These are phyloP conservation scores for Diadophis punctatus DNA, from an alignment of 2,113 vertebrate genomes.

Conservation along the genomic window DNA sequence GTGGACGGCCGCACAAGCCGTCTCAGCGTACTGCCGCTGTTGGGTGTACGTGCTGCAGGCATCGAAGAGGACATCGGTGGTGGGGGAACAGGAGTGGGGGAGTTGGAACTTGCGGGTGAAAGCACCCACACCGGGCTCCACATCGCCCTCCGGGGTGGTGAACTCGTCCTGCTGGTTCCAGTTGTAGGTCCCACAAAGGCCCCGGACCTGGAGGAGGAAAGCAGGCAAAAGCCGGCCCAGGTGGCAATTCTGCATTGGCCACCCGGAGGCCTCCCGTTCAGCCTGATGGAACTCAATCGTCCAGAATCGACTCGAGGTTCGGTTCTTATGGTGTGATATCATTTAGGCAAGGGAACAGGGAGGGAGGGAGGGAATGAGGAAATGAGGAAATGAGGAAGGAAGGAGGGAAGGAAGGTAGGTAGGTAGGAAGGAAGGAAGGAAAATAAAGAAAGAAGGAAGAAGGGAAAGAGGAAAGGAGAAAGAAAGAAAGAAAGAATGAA, in stretches of 20 bases:
- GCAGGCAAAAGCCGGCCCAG: background rate
- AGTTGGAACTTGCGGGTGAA: conserved; percentile 77
- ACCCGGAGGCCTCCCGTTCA: too few species aligned
- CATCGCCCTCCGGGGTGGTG: conserved; percentile 80
- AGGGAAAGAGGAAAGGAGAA: too few species aligned
- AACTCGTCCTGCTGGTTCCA: conserved; percentile 90
- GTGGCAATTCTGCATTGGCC: rapidly evolving
- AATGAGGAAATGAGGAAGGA: too few species aligned
- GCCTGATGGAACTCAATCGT: too few species aligned
- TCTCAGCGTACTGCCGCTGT: conserved; percentile 67
- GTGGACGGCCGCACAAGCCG: conserved; percentile 72
- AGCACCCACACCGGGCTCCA: conserved; percentile 72
- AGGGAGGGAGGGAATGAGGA: too few species aligned
- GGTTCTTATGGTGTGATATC: too few species aligned
- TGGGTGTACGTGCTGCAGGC: conserved; percentile 74
- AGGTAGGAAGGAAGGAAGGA: too few species aligned
- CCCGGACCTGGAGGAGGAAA: conserved; percentile 76
- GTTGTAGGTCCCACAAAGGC: conserved; percentile 87
- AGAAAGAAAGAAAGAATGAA: too few species aligned
- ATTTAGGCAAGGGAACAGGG: background rate
- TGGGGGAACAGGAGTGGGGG: conserved; percentile 57
- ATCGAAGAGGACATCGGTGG: conserved; percentile 13
- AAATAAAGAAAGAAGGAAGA: too few species aligned
- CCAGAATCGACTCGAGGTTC: rapidly evolving
- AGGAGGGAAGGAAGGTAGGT: rapidly evolving